phyloP scores from a whole-genome alignment of 1,140 invertebrate genomes.

The Scaptodrosophila lebanonensis region DNA sequence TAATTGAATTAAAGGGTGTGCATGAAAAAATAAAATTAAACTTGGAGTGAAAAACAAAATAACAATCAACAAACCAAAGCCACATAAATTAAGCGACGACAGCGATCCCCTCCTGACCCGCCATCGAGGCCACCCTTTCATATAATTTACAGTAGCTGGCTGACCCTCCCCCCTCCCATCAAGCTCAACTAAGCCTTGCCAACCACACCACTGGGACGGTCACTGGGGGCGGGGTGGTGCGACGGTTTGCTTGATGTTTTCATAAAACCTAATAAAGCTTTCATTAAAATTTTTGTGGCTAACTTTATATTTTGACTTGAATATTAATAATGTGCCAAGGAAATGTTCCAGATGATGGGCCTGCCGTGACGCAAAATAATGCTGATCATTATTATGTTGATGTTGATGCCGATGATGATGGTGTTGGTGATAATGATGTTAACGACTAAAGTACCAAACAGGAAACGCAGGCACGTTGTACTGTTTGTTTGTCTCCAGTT shows the following conservation, averaged over 20 bases:
- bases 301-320: slow-evolving; percentile 50
- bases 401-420: slow-evolving; percentile 31
- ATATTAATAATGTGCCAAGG: slow-evolving; percentile 44
- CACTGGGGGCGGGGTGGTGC: background rate
- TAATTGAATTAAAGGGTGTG: slow-evolving; percentile 51
- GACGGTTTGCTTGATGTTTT: slow-evolving; percentile 48
- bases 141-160: slow-evolving; percentile 49
- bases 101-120: slow-evolving; percentile 28
- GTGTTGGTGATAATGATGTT: slow-evolving; percentile 30
- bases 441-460: slow-evolving; percentile 39
- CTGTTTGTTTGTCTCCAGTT: slow-evolving; percentile 15
- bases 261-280: slow-evolving; percentile 56
- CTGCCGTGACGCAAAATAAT: no score
- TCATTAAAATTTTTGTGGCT: slow-evolving; percentile 48
- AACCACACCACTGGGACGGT: background rate
- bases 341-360: slow-evolving; percentile 34
- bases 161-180: slow-evolving; percentile 13
- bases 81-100: slow-evolving; percentile 60
- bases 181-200: background rate
- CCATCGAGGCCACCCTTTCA: slow-evolving; percentile 38
- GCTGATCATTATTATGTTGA: slow-evolving; percentile 12
- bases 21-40: background rate
- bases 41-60: slow-evolving; percentile 16
- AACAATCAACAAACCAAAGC: slow-evolving; percentile 39
- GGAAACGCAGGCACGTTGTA: slow-evolving; percentile 41